phyloP scores from a whole-genome alignment of 2,797 vertebrate species.

The Sebastiscus albofasciatus region DNA sequence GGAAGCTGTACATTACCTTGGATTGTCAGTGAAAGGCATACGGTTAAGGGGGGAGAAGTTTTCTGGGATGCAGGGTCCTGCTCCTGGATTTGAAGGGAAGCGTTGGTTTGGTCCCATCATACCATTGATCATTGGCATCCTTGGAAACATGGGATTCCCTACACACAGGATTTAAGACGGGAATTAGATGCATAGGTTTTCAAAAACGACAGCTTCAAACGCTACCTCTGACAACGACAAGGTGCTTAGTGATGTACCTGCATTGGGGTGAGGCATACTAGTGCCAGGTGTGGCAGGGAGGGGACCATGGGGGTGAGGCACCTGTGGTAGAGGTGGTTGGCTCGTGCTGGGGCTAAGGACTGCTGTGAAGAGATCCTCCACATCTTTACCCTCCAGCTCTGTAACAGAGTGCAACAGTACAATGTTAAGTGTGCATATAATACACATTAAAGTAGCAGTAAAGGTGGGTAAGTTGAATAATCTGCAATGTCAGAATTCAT shows the following conservation, averaged over 20 bases:
- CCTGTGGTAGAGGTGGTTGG: slow-evolving; percentile 84
- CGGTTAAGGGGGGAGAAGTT: slow-evolving; percentile 89
- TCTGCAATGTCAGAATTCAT: not conserved
- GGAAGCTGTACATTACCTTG: slow-evolving; percentile 83
- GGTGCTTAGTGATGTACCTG: slow-evolving; percentile 79
- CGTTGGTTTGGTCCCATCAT: slow-evolving; percentile 91
- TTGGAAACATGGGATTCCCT: slow-evolving; percentile 91
- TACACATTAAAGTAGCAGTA: not conserved
- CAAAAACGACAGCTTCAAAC: not conserved
- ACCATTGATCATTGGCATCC: slow-evolving; percentile 95
- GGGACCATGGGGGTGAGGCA: slow-evolving; percentile 86
- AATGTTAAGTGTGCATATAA: not conserved
- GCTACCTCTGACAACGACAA: not conserved
- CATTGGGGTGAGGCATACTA: slow-evolving; percentile 86
- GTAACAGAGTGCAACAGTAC: slow-evolving; percentile 47
- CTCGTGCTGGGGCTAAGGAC: slow-evolving; percentile 93
- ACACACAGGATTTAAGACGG: slow-evolving; percentile 2
- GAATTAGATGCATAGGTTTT: not conserved
- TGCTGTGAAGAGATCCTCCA: slow-evolving; percentile 97
- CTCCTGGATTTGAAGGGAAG: slow-evolving; percentile 87
- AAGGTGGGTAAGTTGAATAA: not conserved
- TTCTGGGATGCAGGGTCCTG: slow-evolving; percentile 84
- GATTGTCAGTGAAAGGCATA: slow-evolving; percentile 89
- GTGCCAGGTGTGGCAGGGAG: slow-evolving; percentile 82
- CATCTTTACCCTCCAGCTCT: slow-evolving; percentile 98